A percentile compares a stretch with the other conserved stretches of the same genome.
These are phyloP conservation scores for Peromyscus nudipes DNA, from an alignment of 2,797 vertebrate genomes.

Conservation along the genomic window DNA sequence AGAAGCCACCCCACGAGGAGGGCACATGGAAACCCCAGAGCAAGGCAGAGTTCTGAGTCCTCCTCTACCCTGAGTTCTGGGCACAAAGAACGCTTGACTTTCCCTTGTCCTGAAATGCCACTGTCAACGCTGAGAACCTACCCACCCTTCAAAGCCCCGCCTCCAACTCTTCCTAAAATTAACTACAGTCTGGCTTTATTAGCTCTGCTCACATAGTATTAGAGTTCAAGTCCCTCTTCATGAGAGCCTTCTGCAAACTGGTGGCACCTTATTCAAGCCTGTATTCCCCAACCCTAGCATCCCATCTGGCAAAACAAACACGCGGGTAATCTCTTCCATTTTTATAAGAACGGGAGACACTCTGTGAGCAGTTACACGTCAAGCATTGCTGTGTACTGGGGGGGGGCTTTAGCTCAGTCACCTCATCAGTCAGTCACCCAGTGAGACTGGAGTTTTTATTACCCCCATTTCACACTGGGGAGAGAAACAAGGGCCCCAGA, in stretches of 20 bases:
- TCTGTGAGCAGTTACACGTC: not conserved
- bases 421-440: not conserved
- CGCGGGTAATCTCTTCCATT: not conserved
- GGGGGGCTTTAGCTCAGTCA: not conserved
- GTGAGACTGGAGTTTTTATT: not conserved
- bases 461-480: slow-evolving; percentile 11
- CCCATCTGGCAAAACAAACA: not conserved
- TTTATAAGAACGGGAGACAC: not conserved
- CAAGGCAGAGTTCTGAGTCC: not conserved
- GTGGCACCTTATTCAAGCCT: not conserved
- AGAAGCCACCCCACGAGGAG: not conserved
- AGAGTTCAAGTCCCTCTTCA: not conserved
- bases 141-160: not conserved
- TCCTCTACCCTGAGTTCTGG: not conserved
- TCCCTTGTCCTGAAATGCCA: slow-evolving; percentile 2
- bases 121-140: not conserved
- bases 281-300: not conserved
- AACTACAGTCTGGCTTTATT: not conserved
- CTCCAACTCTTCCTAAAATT: not conserved
- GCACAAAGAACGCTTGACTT: not conserved
- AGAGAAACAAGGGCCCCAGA: not conserved
- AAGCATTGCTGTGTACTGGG: not conserved
- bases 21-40: too few relatives aligned
- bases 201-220: not conserved
- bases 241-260: not conserved